These are phyloP conservation scores for Monopis laevigella DNA, from an alignment of 2,888 invertebrate genomes.

Conservation along the genomic window DNA sequence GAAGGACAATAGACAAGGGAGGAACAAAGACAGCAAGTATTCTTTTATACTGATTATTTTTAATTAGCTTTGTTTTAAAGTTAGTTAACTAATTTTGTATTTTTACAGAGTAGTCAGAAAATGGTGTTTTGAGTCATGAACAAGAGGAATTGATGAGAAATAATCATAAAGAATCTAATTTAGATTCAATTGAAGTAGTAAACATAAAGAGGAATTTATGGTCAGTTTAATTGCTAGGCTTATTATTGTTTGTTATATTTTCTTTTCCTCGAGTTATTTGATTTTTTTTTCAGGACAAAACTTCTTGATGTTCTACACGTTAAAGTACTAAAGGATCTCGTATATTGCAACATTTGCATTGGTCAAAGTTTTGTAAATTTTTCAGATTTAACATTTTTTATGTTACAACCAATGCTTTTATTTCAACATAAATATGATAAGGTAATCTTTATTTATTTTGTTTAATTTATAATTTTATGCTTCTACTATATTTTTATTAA, in stretches of 20 bases:
- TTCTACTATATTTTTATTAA: too few species aligned
- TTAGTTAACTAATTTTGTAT: conserved; percentile 8
- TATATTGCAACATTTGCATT: conserved; percentile 65
- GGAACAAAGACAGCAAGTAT: conserved; percentile 51
- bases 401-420: conserved; percentile 71
- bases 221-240: too few species aligned
- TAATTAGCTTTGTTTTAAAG: neutral
- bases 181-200: neutral
- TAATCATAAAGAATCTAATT: neutral
- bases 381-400: conserved; percentile 70
- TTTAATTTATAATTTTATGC: conserved; percentile 3
- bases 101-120: conserved; percentile 9
- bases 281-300: conserved; percentile 28
- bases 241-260: too few species aligned
- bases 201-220: too few species aligned
- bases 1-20: conserved; percentile 20
- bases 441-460: conserved; percentile 24
- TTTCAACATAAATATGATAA: conserved; percentile 62
- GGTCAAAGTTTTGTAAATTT: conserved; percentile 71
- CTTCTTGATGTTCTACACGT: conserved; percentile 50
- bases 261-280: too few species aligned
- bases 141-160: conserved; percentile 1
- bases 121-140: conserved; percentile 3
- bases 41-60: conserved; percentile 21
- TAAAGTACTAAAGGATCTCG: conserved; percentile 54